Conservation (phyloP, 1,140 invertebrate species). For the Apis florea region DNA sequence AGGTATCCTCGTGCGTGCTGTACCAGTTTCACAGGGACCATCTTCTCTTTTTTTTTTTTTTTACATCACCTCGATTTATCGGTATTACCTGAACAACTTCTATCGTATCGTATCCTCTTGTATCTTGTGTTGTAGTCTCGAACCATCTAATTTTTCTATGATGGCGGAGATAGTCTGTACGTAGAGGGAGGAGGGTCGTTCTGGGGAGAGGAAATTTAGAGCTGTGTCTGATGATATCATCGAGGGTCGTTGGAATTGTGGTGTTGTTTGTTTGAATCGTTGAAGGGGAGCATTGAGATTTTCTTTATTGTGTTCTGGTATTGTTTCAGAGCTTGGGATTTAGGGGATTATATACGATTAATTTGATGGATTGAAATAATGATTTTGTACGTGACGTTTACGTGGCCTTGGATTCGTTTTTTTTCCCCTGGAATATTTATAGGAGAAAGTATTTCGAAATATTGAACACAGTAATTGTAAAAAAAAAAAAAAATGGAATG, state of each 20-base stretch:
- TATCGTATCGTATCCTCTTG: not conserved
- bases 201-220: too few species aligned
- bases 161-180: too few species aligned
- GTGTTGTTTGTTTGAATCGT: constrained; percentile 31
- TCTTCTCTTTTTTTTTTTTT: constrained; percentile 69
- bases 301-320: too few species aligned
- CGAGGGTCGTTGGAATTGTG: constrained; percentile 17
- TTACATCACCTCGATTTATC: constrained; percentile 73
- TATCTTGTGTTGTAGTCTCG: not conserved
- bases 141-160: constrained; percentile 15
- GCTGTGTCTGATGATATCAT: not conserved
- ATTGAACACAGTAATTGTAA: too few species aligned
- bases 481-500: too few species aligned
- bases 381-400: too few species aligned
- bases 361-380: too few species aligned
- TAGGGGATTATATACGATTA: not conserved
- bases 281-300: not conserved
- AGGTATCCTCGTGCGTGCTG: constrained; percentile 64
- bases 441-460: too few species aligned
- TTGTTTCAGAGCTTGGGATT: not conserved
- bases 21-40: constrained; percentile 62
- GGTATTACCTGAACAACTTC: constrained; percentile 61
- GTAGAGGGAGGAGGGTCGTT: too few species aligned
- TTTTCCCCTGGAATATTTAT: too few species aligned
- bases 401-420: too few species aligned